Conservation (phyloP, 2,888 invertebrate genomes). For the Trachelus tabidus region DNA sequence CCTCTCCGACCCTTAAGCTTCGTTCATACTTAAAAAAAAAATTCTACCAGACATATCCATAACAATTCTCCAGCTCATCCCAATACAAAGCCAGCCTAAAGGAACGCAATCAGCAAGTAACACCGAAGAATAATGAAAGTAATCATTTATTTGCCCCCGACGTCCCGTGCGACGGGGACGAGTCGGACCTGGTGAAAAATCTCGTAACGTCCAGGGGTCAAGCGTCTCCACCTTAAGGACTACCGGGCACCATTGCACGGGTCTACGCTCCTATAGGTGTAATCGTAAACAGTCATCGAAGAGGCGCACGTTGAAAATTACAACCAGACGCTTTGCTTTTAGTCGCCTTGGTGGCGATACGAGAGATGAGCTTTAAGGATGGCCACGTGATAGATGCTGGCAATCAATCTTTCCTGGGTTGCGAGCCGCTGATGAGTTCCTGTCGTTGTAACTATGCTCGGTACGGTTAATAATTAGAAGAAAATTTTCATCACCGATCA, state of each 20-base stretch:
- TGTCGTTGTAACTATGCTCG: conserved; percentile 1
- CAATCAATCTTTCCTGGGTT: not conserved
- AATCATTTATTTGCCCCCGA: conserved; percentile 42
- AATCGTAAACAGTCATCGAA: not conserved
- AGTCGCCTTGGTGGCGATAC: not conserved
- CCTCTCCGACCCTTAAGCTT: not conserved
- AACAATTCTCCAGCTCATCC: not conserved
- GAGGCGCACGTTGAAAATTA: not conserved
- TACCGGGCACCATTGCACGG: conserved; percentile 33
- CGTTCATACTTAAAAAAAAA: not conserved
- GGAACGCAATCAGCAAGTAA: conserved; percentile 51
- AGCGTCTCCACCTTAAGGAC: conserved; percentile 38
- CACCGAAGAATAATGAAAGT: conserved; percentile 51
- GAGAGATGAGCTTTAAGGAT: not conserved
- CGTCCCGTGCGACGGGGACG: conserved; percentile 36
- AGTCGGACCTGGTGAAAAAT: conserved; percentile 57
- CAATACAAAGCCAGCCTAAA: not conserved
- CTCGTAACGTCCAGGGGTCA: conserved; percentile 38
- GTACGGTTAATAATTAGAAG: not conserved
- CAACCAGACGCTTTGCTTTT: not conserved
- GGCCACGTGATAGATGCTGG: not conserved
- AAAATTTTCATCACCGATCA: not conserved
- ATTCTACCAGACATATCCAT: not conserved
- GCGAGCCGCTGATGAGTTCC: conserved; percentile 14
- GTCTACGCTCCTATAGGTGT: not conserved